Conservation (phyloP, 2,888 invertebrate species). For the Pyralis farinalis region DNA sequence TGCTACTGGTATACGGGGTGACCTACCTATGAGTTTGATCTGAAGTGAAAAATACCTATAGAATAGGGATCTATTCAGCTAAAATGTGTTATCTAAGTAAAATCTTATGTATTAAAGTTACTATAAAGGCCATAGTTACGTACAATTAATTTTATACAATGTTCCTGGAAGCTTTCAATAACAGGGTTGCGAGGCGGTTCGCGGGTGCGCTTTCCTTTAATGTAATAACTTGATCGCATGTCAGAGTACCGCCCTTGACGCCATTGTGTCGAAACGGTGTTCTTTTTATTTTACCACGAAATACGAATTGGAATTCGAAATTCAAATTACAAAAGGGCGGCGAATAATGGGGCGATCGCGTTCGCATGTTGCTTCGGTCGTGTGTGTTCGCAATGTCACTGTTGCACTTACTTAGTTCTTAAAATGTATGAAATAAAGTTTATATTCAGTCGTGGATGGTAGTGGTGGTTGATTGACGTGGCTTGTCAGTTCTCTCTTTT, state of each 20-base stretch:
- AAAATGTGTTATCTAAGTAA: too few relatives aligned
- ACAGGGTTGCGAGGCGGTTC: slow-evolving; percentile 50
- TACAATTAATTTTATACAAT: slow-evolving; percentile 45
- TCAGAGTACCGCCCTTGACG: slow-evolving; percentile 80
- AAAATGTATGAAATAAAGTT: slow-evolving; percentile 37
- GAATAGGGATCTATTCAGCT: too few relatives aligned
- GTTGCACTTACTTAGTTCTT: slow-evolving; percentile 36
- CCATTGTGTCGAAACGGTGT: slow-evolving; percentile 78
- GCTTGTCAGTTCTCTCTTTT: slow-evolving; percentile 88
- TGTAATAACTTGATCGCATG: slow-evolving; percentile 82
- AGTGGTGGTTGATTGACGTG: slow-evolving; percentile 85
- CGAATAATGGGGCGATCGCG: slow-evolving; percentile 79
- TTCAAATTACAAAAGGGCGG: slow-evolving; percentile 80
- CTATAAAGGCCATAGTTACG: slow-evolving; percentile 31
- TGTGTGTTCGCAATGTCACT: slow-evolving; percentile 52
- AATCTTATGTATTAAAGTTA: too few relatives aligned
- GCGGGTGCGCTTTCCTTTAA: slow-evolving; percentile 76
- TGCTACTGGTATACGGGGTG: too few relatives aligned
- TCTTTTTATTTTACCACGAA: slow-evolving; percentile 80
- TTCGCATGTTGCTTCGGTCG: slow-evolving; percentile 67
- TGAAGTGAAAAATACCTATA: too few relatives aligned
- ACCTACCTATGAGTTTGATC: too few relatives aligned
- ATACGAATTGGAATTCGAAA: slow-evolving; percentile 81
- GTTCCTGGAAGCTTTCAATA: slow-evolving; percentile 69
- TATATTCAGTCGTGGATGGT: slow-evolving; percentile 40